A percentile compares a stretch with the other conserved stretches of the same genome.
Conservation (phyloP, 2,113 vertebrate species). For the Oostethus manadensis region DNA sequence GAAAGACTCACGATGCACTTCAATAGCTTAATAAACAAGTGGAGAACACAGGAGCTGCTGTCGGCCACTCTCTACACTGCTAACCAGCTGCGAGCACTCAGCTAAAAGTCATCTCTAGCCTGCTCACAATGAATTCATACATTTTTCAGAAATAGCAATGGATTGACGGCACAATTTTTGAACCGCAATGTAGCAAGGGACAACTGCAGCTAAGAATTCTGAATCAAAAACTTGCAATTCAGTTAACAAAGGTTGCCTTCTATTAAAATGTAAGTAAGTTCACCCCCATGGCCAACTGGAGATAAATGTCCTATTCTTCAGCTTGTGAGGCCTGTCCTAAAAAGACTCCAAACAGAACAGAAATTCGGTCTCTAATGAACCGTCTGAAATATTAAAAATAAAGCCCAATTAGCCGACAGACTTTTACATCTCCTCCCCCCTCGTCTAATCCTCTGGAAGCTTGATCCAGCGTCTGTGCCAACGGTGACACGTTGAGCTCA, state of each 20-base stretch:
- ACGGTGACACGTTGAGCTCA: conserved; percentile 52
- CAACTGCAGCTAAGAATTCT: no score
- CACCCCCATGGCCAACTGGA: neutral
- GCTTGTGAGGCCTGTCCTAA: conserved; percentile 18
- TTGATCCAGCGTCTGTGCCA: conserved; percentile 53
- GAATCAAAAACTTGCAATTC: neutral
- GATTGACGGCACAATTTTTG: no score
- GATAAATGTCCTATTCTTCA: conserved; percentile 14
- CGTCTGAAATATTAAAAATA: conserved; percentile 63
- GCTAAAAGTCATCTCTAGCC: no score
- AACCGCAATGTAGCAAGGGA: no score
- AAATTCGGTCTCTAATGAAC: conserved; percentile 52
- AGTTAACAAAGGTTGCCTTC: neutral
- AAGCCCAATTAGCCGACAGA: conserved; percentile 60
- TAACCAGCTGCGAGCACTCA: no score
- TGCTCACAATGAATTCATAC: no score
- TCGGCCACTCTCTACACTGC: no score
- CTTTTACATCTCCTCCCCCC: conserved; percentile 53
- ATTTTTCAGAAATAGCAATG: no score
- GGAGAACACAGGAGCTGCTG: no score
- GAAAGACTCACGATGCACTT: no score
- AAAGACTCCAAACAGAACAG: conserved; percentile 29
- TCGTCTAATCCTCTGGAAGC: conserved; percentile 50
- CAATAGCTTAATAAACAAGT: no score
- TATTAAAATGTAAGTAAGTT: neutral